Percentiles rank a stretch among this genome's conserved stretches.
These are phyloP conservation scores for Caenorhabditis virilis DNA, from an alignment of 2,888 invertebrate species.

Conservation along the genomic window DNA sequence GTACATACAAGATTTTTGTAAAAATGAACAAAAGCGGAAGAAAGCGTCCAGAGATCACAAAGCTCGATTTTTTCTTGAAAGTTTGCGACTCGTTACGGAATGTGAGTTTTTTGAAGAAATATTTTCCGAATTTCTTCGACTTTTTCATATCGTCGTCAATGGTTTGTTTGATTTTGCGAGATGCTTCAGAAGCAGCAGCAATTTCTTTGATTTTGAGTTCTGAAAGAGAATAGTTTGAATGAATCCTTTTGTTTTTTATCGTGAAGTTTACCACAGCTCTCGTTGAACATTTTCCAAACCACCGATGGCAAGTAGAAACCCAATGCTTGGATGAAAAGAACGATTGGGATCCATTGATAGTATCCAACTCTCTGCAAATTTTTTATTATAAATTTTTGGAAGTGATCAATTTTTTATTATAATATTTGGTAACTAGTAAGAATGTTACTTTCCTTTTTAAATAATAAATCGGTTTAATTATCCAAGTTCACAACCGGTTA, in stretches of 20 bases:
- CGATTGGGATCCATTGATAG: conserved; percentile 63
- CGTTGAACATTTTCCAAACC: conserved; percentile 61
- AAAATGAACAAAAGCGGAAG: conserved; percentile 42
- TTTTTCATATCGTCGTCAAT: conserved; percentile 23
- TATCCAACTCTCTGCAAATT: conserved; percentile 49
- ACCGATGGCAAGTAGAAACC: conserved; percentile 66
- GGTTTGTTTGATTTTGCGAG: conserved; percentile 27
- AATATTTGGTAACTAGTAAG: too few relatives aligned
- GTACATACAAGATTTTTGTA: conserved; percentile 49
- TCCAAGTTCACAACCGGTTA: too few relatives aligned
- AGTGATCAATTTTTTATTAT: too few relatives aligned
- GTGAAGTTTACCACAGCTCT: conserved; percentile 50
- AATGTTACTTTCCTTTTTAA: too few relatives aligned
- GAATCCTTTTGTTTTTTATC: neutral
- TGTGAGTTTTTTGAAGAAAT: conserved; percentile 34
- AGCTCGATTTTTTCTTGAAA: conserved; percentile 14
- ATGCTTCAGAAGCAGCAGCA: conserved; percentile 25
- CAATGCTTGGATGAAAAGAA: conserved; percentile 64
- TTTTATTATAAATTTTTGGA: too few relatives aligned
- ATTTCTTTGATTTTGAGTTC: conserved; percentile 41
- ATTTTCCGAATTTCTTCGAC: conserved; percentile 23
- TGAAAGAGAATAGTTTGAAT: neutral
- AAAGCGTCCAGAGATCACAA: conserved; percentile 37
- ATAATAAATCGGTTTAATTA: too few relatives aligned
- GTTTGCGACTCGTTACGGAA: conserved; percentile 35